Conservation (phyloP, 2,797 vertebrate species). For the Rachycentron canadum region DNA sequence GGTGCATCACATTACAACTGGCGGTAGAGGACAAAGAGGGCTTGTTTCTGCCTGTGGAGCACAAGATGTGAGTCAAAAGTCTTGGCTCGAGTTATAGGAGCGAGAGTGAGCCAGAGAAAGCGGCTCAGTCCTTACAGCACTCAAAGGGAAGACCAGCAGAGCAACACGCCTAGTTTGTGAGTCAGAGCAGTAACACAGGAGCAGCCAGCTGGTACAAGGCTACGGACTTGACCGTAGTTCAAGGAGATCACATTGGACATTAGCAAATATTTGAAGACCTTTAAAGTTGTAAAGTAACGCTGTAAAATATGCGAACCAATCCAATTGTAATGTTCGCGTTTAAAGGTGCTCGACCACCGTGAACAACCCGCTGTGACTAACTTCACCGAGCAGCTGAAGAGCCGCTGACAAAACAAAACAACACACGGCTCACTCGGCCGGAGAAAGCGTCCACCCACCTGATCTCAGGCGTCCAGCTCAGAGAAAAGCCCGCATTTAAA, state of each 20-base stretch:
- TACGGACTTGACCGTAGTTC: background rate
- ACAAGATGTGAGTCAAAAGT: background rate
- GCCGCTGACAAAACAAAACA: slow-evolving; percentile 48
- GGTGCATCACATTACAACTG: background rate
- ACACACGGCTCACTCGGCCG: background rate
- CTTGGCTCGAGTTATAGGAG: background rate
- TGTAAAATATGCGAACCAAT: background rate
- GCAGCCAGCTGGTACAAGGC: background rate
- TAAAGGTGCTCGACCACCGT: accelerated
- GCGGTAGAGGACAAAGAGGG: slow-evolving; percentile 13
- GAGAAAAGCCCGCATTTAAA: accelerated
- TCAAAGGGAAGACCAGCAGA: background rate
- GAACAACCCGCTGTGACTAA: too few species aligned
- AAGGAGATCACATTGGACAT: background rate
- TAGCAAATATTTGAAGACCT: background rate
- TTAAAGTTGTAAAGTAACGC: background rate
- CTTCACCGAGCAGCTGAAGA: background rate
- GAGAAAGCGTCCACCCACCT: slow-evolving; percentile 31
- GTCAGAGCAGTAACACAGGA: background rate
- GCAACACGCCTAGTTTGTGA: background rate
- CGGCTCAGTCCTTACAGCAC: background rate
- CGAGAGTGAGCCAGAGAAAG: background rate
- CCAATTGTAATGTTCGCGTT: too few species aligned
- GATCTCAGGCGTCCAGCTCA: background rate
- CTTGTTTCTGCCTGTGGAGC: background rate